Evolutionary conservation across 2,888 invertebrate genomes (phyloP).

Genomic region (Escarpia spicata): DNA sequence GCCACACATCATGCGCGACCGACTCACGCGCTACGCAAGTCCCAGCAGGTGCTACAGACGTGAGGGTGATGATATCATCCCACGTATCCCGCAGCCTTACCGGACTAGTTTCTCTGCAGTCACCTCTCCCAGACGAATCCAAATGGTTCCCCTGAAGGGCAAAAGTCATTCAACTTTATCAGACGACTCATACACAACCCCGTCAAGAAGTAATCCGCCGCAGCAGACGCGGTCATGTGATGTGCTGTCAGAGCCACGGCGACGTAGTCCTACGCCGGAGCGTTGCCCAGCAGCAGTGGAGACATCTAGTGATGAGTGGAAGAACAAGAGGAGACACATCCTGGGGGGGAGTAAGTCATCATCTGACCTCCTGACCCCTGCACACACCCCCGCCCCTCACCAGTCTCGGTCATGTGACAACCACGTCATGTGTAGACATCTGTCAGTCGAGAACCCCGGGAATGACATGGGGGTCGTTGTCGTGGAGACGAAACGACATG

Average conservation of each 20-base stretch:
- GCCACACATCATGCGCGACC: conserved; percentile 33
- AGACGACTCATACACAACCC: not conserved
- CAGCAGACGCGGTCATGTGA: conserved; percentile 13
- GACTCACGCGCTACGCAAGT: conserved; percentile 35
- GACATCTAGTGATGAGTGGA: not conserved
- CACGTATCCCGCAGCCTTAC: conserved; percentile 55
- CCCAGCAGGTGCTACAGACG: conserved; percentile 24
- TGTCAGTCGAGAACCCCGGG: not conserved
- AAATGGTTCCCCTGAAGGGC: not conserved
- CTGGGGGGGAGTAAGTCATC: not conserved
- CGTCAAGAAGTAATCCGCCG: not conserved
- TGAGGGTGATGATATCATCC: conserved; percentile 33
- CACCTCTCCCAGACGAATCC: conserved; percentile 46
- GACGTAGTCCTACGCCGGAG: not conserved
- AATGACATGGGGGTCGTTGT: not conserved
- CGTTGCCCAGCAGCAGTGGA: not conserved
- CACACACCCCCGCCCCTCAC: not conserved
- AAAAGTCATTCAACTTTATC: conserved; percentile 47
- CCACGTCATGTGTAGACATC: not conserved
- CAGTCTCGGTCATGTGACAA: not conserved
- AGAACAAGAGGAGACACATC: not conserved
- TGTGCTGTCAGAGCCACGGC: not conserved
- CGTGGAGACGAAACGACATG: not conserved
- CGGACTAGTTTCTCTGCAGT: conserved; percentile 60
- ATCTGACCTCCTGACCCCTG: not conserved